phyloP scores from a whole-genome alignment of 2,797 vertebrate genomes.

The Taeniopygia guttata region DNA sequence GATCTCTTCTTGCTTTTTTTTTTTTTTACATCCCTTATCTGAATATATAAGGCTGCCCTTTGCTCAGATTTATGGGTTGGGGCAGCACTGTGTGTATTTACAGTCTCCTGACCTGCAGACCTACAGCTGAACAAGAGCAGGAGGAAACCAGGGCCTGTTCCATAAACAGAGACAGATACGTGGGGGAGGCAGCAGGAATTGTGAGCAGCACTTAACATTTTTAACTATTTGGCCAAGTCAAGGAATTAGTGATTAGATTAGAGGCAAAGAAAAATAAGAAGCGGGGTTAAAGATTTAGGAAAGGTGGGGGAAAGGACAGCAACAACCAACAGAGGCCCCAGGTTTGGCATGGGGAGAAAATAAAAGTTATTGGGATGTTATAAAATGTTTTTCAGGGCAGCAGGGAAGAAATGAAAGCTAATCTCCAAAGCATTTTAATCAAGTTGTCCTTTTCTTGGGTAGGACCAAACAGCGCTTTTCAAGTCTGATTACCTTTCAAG shows the following conservation, averaged over 20 bases:
- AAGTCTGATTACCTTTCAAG: slow-evolving; percentile 43
- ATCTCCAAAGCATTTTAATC: slow-evolving; percentile 44
- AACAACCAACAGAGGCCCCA: not conserved
- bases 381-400: slow-evolving; percentile 41
- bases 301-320: not conserved
- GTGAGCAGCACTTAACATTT: slow-evolving; percentile 78
- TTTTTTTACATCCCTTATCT: slow-evolving; percentile 67
- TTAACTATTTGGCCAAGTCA: slow-evolving; percentile 77
- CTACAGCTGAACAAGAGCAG: slow-evolving; percentile 79
- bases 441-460: slow-evolving; percentile 17
- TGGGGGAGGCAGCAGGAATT: slow-evolving; percentile 76
- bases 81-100: slow-evolving; percentile 92
- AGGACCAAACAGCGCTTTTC: slow-evolving; percentile 5
- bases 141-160: slow-evolving; percentile 78
- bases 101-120: slow-evolving; percentile 94
- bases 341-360: slow-evolving; percentile 29
- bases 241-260: slow-evolving; percentile 79
- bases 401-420: slow-evolving; percentile 53
- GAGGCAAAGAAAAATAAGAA: slow-evolving; percentile 66
- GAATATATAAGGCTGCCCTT: slow-evolving; percentile 81
- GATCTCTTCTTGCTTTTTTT: not conserved
- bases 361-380: slow-evolving; percentile 6
- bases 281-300: not conserved
- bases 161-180: slow-evolving; percentile 82
- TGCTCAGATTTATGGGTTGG: slow-evolving; percentile 88